A percentile compares a stretch with the other conserved stretches of the same genome.
Evolutionary conservation across 2,888 invertebrate genomes (phyloP).

Genomic region (Unio pictorum): DNA sequence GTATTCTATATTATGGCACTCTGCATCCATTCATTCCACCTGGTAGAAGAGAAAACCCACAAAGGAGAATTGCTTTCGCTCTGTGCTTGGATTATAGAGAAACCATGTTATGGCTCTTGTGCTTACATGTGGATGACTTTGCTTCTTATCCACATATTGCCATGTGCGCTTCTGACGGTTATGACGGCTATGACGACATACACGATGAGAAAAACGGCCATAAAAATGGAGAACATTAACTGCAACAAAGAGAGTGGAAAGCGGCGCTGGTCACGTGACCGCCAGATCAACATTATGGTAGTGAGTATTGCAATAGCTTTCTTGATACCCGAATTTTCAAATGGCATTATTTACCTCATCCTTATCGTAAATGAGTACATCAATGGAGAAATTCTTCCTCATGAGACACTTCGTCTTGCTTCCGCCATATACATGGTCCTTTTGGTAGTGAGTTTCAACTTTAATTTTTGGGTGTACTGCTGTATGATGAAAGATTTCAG

Average conservation of each 20-base stretch:
- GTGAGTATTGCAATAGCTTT: slow-evolving; percentile 22
- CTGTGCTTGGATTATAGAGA: slow-evolving; percentile 23
- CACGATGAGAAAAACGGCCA: slow-evolving; percentile 13
- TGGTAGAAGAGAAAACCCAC: not conserved
- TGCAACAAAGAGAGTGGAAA: not conserved
- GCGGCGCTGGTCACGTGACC: slow-evolving; percentile 1
- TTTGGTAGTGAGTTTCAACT: slow-evolving; percentile 20
- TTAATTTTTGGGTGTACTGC: slow-evolving; percentile 35
- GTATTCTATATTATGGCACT: slow-evolving; percentile 25
- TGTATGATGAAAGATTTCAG: slow-evolving; percentile 15
- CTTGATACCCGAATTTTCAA: slow-evolving; percentile 26
- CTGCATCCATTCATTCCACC: slow-evolving; percentile 29
- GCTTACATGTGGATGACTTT: slow-evolving; percentile 28
- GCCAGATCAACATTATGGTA: not conserved
- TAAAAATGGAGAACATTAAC: slow-evolving; percentile 13
- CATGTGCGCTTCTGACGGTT: slow-evolving; percentile 14
- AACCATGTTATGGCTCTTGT: slow-evolving; percentile 21
- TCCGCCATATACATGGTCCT: slow-evolving; percentile 19
- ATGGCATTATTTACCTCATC: slow-evolving; percentile 21
- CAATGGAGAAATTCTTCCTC: not conserved
- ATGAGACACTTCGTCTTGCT: slow-evolving; percentile 11
- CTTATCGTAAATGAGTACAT: slow-evolving; percentile 9
- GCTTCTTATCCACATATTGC: slow-evolving; percentile 18
- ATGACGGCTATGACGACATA: slow-evolving; percentile 18
- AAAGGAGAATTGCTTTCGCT: not conserved